A percentile compares a stretch with the other conserved stretches of the same genome.
Conservation (phyloP, 2,888 invertebrate species). For the Cryptocephalus moraei region DNA sequence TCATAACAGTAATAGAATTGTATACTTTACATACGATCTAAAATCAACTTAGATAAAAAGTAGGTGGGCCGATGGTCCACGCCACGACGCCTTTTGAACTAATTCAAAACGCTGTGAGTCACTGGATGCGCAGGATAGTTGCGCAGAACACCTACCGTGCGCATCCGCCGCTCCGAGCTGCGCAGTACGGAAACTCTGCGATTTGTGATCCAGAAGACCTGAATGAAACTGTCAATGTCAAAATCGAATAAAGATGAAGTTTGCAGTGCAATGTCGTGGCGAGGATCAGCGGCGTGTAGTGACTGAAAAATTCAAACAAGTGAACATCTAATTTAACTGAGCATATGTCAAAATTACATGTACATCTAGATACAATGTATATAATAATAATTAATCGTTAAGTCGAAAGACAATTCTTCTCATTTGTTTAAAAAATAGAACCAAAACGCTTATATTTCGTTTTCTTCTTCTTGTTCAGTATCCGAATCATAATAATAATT, state of each 20-base stretch:
- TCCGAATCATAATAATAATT: conserved; percentile 19
- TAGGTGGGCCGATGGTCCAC: no score
- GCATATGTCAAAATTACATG: conserved; percentile 22
- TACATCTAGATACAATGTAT: conserved; percentile 25
- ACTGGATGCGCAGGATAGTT: no score
- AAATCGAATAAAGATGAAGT: no score
- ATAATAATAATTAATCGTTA: conserved; percentile 10
- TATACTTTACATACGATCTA: conserved; percentile 14
- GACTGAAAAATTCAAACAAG: no score
- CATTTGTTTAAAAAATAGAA: conserved; percentile 9
- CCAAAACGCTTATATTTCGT: conserved; percentile 21
- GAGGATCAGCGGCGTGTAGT: no score
- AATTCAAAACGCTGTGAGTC: no score
- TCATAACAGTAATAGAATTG: conserved; percentile 15
- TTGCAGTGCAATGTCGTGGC: no score
- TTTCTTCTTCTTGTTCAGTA: neutral
- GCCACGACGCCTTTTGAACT: neutral
- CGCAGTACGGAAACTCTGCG: no score
- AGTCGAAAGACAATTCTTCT: conserved; percentile 18
- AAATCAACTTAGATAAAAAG: neutral
- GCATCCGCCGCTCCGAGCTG: no score
- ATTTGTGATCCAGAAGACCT: no score
- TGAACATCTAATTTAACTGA: conserved; percentile 24
- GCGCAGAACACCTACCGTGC: no score
- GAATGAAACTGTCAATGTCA: no score